Evolutionary conservation across 2,888 invertebrate species (phyloP), one percentile per base, ranked within the genome.

Genomic region (Syrista parreyssii): DNA sequence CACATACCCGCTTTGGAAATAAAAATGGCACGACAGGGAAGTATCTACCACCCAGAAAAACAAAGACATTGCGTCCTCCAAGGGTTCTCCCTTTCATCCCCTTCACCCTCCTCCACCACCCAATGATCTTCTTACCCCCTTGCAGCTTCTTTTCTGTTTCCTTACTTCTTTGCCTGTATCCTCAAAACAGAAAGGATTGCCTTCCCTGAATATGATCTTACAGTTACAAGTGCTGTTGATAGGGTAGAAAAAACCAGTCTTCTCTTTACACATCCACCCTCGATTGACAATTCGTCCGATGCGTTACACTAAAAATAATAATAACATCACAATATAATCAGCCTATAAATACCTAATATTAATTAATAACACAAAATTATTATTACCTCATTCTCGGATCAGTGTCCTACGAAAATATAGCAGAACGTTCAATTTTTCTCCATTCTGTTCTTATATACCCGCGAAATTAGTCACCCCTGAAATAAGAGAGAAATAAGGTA

Each of bases 11-110:
- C 55, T 55, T 80, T 81, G 76, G 80, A 82, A 86, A 85, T 86
- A 87, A 86, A 86, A 86, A 84, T 86, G 79, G 79, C 77, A 79
- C 79, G 79, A 75, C 79, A 77, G 76, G 80, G 80, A 77, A 75
- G 78, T 75, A 77, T 55, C 55, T 23, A 55, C 55, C 23, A 23
- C 6, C 32, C 74, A 78, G 81, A 81, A 81, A 80, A 84, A 84
- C 82, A 79, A 78, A 76, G 81, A 84, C 83, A 75, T 81, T 79
- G 82, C 80, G 23, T 79, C 79, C 78, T 79, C 77, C 73, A 23
- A 72, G 74, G 77, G 68, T 76, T 55, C 23, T 9, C 23, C 23
- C 55, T 55, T 23, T 23, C 55, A 0, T 23, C 55, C 23, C 6
- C 9, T 23, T 9, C 55, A 2, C 55, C 55, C 9, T 23, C 23